Conservation (phyloP, 2,797 vertebrate genomes). For the Loris lydekkerianus region DNA sequence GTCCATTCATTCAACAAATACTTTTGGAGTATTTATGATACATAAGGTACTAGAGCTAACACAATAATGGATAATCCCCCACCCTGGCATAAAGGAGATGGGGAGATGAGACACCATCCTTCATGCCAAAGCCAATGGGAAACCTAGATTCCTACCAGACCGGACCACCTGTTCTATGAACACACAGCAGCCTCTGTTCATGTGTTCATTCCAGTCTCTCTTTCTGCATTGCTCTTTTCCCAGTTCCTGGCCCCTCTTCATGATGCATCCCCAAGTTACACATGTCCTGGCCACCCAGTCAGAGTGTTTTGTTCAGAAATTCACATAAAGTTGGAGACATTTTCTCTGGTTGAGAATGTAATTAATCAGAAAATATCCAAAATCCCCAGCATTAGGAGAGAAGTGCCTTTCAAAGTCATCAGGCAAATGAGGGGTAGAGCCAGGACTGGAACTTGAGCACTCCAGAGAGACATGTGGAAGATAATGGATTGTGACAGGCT, state of each 20-base stretch:
- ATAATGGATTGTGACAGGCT: slow-evolving; percentile 70
- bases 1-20: slow-evolving; percentile 36
- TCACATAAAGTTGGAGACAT: neutral
- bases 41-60: neutral
- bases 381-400: slow-evolving; percentile 29
- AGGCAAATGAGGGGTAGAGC: slow-evolving; percentile 55
- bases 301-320: slow-evolving; percentile 32
- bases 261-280: neutral
- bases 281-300: neutral
- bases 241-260: neutral
- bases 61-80: neutral
- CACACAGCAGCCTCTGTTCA: neutral
- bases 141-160: neutral
- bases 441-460: slow-evolving; percentile 6
- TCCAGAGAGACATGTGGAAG: slow-evolving; percentile 43
- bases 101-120: neutral
- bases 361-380: slow-evolving; percentile 30
- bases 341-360: slow-evolving; percentile 55
- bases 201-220: neutral
- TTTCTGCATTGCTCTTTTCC: neutral
- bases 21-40: neutral
- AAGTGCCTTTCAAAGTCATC: slow-evolving; percentile 67
- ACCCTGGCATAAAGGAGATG: neutral
- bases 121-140: neutral
- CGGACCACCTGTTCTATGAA: neutral